phyloP scores from a whole-genome alignment of 2,113 vertebrate genomes.

The Corynorhinus townsendii region DNA sequence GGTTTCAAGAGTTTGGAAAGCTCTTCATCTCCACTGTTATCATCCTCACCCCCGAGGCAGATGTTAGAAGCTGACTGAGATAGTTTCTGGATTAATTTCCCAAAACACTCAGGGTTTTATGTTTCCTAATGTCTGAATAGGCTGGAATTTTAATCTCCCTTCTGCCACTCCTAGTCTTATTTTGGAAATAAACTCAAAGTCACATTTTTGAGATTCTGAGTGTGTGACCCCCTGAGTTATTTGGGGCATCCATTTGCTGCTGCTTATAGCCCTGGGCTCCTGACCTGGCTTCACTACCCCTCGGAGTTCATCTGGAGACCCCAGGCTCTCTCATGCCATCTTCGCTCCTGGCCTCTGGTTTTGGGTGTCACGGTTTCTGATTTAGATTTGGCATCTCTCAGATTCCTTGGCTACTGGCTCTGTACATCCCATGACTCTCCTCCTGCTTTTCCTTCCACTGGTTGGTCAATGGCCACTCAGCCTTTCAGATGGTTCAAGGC shows the following conservation, averaged over 20 bases:
- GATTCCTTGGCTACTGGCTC: not conserved
- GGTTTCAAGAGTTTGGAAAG: not conserved
- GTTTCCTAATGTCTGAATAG: not conserved
- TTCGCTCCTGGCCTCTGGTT: not conserved
- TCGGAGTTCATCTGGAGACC: not conserved
- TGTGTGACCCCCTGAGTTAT: conserved; percentile 16
- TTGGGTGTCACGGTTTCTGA: not conserved
- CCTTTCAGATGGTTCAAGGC: not conserved
- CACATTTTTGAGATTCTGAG: conserved; percentile 31
- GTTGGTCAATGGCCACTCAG: not conserved
- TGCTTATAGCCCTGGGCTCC: not conserved
- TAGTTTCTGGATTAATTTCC: not conserved
- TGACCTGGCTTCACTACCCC: not conserved
- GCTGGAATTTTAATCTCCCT: conserved; percentile 7
- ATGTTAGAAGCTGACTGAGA: not conserved
- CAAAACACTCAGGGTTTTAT: not conserved
- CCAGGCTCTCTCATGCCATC: not conserved
- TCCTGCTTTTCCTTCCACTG: not conserved
- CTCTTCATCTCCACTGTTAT: not conserved
- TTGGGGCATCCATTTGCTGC: not conserved
- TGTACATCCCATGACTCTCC: not conserved
- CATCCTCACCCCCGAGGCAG: not conserved
- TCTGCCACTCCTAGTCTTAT: conserved; percentile 34
- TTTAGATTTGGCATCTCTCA: not conserved
- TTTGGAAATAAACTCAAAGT: conserved; percentile 54